These are phyloP conservation scores for Chymomyza costata DNA, from an alignment of 1,140 invertebrate genomes.

Conservation along the genomic window DNA sequence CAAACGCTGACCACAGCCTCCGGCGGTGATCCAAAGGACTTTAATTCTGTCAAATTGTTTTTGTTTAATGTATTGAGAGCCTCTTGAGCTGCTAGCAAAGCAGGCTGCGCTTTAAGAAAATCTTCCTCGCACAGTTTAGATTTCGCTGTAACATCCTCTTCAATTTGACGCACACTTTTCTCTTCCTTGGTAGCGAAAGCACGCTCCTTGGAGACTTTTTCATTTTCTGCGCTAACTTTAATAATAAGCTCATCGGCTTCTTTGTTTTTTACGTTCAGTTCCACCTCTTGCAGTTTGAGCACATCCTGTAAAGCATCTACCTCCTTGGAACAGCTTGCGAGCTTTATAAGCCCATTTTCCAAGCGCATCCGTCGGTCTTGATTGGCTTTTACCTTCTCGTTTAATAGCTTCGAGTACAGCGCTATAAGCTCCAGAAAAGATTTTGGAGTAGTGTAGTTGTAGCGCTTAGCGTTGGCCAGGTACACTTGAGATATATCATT, in stretches of 20 bases:
- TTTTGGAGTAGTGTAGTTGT: slow-evolving; percentile 97
- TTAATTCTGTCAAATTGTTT: slow-evolving; percentile 94
- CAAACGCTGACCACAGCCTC: slow-evolving; percentile 89
- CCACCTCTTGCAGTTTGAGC: slow-evolving; percentile 91
- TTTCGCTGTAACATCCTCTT: slow-evolving; percentile 89
- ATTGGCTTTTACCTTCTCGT: slow-evolving; percentile 86
- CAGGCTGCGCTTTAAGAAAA: slow-evolving; percentile 92
- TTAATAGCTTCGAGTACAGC: slow-evolving; percentile 89
- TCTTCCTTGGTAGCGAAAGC: slow-evolving; percentile 89
- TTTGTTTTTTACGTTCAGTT: slow-evolving; percentile 91
- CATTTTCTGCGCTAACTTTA: slow-evolving; percentile 92
- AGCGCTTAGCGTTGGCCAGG: slow-evolving; percentile 89
- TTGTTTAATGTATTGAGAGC: slow-evolving; percentile 96
- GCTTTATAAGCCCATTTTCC: slow-evolving; percentile 91
- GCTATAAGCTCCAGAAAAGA: slow-evolving; percentile 96
- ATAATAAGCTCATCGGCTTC: slow-evolving; percentile 92
- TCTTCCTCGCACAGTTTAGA: slow-evolving; percentile 92
- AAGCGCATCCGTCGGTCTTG: slow-evolving; percentile 86
- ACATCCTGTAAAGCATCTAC: slow-evolving; percentile 81
- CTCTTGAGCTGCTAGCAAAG: slow-evolving; percentile 89
- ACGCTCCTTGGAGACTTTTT: slow-evolving; percentile 92
- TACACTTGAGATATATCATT: slow-evolving; percentile 90
- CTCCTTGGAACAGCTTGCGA: slow-evolving; percentile 88
- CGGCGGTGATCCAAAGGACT: slow-evolving; percentile 91
- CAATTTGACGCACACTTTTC: slow-evolving; percentile 91